Percentiles rank a stretch among this genome's conserved stretches.
Evolutionary conservation across 2,888 invertebrate species (phyloP).

Genomic region (Cabera pusaria): DNA sequence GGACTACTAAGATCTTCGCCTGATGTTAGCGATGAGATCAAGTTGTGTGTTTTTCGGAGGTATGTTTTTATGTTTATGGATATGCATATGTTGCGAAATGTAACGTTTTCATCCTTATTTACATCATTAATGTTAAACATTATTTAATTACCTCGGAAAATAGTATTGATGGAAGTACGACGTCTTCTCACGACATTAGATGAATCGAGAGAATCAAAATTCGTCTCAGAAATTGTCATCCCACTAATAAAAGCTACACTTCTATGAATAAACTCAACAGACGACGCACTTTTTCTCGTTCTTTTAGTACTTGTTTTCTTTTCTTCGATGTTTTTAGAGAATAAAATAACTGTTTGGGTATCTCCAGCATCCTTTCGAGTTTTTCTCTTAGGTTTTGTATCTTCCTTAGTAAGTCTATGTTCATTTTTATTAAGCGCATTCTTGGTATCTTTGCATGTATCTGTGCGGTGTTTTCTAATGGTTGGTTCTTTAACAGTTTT

Average conservation of each 20-base stretch:
- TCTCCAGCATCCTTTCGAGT: constrained; percentile 4
- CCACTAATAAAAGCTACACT: constrained; percentile 45
- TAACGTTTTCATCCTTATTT: too few relatives aligned
- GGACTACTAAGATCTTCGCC: too few relatives aligned
- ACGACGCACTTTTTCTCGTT: constrained; percentile 45
- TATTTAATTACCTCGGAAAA: constrained; percentile 66
- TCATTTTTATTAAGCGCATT: too few relatives aligned
- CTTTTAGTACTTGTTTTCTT: constrained; percentile 1
- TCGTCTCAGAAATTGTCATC: constrained; percentile 48
- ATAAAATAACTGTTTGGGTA: constrained; percentile 15
- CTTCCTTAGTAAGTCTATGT: constrained; percentile 2
- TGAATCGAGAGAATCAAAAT: constrained; percentile 36
- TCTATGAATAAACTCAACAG: constrained; percentile 52
- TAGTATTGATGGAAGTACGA: constrained; percentile 52
- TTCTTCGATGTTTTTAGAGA: constrained; percentile 15
- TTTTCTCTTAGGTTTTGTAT: constrained; percentile 1
- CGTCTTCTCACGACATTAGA: constrained; percentile 30
- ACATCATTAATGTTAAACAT: too few relatives aligned
- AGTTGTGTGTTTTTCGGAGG: too few relatives aligned
- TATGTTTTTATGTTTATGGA: too few relatives aligned
- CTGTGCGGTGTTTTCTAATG: too few relatives aligned
- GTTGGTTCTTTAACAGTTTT: too few relatives aligned
- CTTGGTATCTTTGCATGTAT: too few relatives aligned
- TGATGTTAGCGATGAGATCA: too few relatives aligned
- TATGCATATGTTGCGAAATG: too few relatives aligned